Evolutionary conservation across 2,888 invertebrate genomes (phyloP), one percentile per base, ranked within the genome.

Genomic region (Drosophila prolongata): DNA sequence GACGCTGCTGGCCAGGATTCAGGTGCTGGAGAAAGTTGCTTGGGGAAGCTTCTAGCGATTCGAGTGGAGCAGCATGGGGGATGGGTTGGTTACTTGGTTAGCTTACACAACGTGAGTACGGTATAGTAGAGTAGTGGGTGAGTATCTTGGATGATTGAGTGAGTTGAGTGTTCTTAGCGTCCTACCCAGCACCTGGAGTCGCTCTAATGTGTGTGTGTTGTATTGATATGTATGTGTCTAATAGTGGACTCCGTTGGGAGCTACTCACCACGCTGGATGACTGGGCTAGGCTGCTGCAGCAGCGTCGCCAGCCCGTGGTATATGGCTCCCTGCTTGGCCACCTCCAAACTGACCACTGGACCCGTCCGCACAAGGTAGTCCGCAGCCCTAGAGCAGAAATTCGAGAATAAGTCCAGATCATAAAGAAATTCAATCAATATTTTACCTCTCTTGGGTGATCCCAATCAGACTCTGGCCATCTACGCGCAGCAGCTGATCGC

Each of bases 251-350:
- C 52, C 46, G 6, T 34, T 37, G 58, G 27, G 40, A 55, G 59
- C 50, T 78, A 91, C 93, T 92, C 93, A 96, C 96, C 96, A 94
- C 96, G 94, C 87, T 95, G 94, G 92, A 95, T 95, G 74, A 95
- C 94, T 58, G 97, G 97, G 83, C 97, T 97, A 11, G 98, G 98
- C 91, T 98, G 98, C 82, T 97, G 97, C 54, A 99, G 93, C 68
- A 98, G 93, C 14, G 98, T 97, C 14, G 98, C 98, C 60, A 99
- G 93, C 30, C 99, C 99, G 93, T 99, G 99, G 91, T 97, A 96
- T 88, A 98, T 96, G 54, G 99, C 99, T 54, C 98, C 99, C 92
- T 99, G 98, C 92, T 99, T 99, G 27, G 98, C 98, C 69, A 99
- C 99, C 92, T 98, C 98, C 75, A 99, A 93, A 8, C 97, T 96